Conservation (phyloP, 30 jellyfish, hydroid and myxozoan species). For the Aurelia sp. region DNA sequence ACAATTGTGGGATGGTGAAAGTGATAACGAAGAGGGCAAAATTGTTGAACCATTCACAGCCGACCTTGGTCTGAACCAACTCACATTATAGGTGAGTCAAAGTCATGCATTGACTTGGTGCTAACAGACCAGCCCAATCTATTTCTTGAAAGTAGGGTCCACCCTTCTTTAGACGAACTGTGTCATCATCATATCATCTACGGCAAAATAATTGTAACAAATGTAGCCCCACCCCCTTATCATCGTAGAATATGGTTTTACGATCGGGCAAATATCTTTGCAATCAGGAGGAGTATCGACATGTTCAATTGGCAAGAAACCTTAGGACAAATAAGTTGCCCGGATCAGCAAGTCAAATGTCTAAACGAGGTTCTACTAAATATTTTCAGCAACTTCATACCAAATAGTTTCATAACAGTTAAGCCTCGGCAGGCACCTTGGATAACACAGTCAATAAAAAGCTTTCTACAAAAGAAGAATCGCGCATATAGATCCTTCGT, state of each 20-base stretch:
- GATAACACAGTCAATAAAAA: constrained; percentile 36
- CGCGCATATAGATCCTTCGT: no score
- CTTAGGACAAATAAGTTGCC: constrained; percentile 5
- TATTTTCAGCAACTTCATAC: constrained; percentile 10
- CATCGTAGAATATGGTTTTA: constrained; percentile 20
- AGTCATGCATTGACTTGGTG: constrained; percentile 43
- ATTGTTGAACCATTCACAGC: constrained; percentile 40
- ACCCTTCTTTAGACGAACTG: constrained; percentile 48
- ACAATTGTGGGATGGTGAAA: constrained; percentile 57
- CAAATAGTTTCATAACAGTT: constrained; percentile 6
- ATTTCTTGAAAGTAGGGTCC: constrained; percentile 44
- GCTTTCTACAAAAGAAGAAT: neutral
- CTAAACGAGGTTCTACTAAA: neutral
- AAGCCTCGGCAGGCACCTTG: constrained; percentile 62
- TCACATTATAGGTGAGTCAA: constrained; percentile 36
- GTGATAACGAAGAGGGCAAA: constrained; percentile 45
- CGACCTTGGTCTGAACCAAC: constrained; percentile 49
- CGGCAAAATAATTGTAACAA: constrained; percentile 13
- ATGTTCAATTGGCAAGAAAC: constrained; percentile 16
- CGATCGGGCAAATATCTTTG: constrained; percentile 22
- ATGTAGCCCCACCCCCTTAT: constrained; percentile 15
- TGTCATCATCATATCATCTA: constrained; percentile 61
- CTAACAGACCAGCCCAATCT: constrained; percentile 59
- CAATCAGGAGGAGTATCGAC: constrained; percentile 12
- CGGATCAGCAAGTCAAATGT: constrained; percentile 18